phyloP scores from a whole-genome alignment of 2,113 vertebrate genomes.

The Acinonyx jubatus region DNA sequence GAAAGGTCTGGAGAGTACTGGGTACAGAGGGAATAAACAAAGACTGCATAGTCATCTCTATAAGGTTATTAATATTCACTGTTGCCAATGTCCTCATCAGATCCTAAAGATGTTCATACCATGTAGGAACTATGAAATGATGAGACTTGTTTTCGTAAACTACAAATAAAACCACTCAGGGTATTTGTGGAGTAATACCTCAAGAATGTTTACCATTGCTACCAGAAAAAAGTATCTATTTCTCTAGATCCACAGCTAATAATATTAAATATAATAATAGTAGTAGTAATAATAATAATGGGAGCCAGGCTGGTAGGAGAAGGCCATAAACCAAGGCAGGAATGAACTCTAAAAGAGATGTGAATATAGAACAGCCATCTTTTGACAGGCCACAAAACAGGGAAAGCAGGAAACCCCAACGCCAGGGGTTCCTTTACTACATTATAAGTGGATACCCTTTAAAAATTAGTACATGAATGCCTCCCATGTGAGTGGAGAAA shows the following conservation, averaged over 20 bases:
- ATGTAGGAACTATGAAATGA: neutral
- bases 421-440: neutral
- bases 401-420: neutral
- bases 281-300: neutral
- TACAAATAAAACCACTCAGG: neutral
- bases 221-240: neutral
- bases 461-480: neutral
- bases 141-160: neutral
- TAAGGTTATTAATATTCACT: neutral
- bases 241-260: neutral
- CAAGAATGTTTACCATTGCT: neutral
- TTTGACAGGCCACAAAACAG: neutral
- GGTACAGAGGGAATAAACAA: neutral
- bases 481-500: neutral
- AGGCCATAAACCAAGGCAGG: neutral
- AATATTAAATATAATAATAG: neutral
- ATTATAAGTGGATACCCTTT: neutral
- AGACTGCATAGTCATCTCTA: neutral
- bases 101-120: neutral
- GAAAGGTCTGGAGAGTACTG: neutral
- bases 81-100: neutral
- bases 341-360: neutral
- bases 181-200: neutral
- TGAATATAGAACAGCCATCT: neutral
- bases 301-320: neutral